Conservation (phyloP, 2,888 invertebrate species). For the Pachliopta kotzebuea region DNA sequence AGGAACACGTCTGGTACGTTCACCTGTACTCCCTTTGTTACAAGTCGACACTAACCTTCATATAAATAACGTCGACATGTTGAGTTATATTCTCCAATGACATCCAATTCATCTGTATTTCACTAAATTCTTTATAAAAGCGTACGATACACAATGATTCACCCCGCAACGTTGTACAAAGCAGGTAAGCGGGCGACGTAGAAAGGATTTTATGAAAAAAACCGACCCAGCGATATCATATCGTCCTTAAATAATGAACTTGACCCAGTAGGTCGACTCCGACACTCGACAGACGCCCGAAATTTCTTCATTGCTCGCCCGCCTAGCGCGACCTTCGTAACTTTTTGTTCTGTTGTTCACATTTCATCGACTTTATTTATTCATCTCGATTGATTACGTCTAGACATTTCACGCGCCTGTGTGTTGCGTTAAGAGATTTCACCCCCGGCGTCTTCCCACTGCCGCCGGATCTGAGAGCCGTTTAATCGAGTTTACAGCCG, state of each 20-base stretch:
- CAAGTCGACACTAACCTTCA: too few species aligned
- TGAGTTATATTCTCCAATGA: not conserved
- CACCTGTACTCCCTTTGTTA: too few species aligned
- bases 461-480: slow-evolving; percentile 31
- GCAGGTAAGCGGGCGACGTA: slow-evolving; percentile 25
- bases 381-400: slow-evolving; percentile 22
- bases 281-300: slow-evolving; percentile 33
- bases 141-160: slow-evolving; percentile 19
- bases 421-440: slow-evolving; percentile 25
- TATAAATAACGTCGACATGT: not conserved
- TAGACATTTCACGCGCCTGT: slow-evolving; percentile 26
- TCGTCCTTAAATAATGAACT: slow-evolving; percentile 60
- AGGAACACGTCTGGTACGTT: too few species aligned
- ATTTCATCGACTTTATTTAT: slow-evolving; percentile 11
- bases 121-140: slow-evolving; percentile 10
- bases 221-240: slow-evolving; percentile 29
- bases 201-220: slow-evolving; percentile 29
- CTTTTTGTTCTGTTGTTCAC: slow-evolving; percentile 40
- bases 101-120: not conserved
- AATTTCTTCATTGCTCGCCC: slow-evolving; percentile 42
- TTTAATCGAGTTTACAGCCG: slow-evolving; percentile 37
- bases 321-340: slow-evolving; percentile 48
- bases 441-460: slow-evolving; percentile 30
- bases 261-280: slow-evolving; percentile 53
- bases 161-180: slow-evolving; percentile 13